Percentiles rank a stretch among this genome's conserved stretches.
These are phyloP conservation scores for Sylvilagus bachmani DNA, from an alignment of 2,113 vertebrate genomes.

Conservation along the genomic window DNA sequence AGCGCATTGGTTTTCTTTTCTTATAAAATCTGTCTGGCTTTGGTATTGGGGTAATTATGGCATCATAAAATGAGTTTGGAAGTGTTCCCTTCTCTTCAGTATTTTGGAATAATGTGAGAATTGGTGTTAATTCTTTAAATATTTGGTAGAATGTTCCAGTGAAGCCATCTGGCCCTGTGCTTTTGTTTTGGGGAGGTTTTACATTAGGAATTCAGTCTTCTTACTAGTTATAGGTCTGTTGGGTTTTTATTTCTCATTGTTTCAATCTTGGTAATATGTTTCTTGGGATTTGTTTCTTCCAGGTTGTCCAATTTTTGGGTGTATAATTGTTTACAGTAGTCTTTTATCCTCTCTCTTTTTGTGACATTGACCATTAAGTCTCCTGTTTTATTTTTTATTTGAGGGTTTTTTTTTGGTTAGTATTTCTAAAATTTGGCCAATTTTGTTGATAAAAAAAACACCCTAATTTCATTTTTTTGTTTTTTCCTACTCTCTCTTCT, in stretches of 20 bases:
- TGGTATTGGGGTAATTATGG: too few relatives aligned
- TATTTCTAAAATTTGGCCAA: neutral
- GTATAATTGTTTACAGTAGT: neutral
- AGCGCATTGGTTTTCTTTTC: too few relatives aligned
- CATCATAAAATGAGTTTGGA: too few relatives aligned
- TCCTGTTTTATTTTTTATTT: neutral
- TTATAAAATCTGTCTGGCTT: too few relatives aligned
- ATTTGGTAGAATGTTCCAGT: neutral
- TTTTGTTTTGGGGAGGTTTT: neutral
- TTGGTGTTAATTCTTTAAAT: conserved; percentile 9
- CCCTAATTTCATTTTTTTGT: neutral
- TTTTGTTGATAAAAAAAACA: neutral
- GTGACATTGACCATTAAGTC: neutral
- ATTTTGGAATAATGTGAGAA: neutral
- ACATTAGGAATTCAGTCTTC: too few relatives aligned
- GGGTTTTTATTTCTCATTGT: too few relatives aligned
- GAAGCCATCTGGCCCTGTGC: neutral
- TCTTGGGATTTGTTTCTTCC: neutral
- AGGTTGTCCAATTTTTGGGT: neutral
- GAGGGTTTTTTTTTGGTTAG: neutral
- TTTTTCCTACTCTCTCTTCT: neutral
- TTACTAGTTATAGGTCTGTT: too few relatives aligned
- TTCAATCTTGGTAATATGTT: too few relatives aligned
- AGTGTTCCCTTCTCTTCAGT: neutral
- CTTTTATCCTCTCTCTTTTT: neutral